Conservation (phyloP, 2,888 invertebrate genomes). For the Clistopyga incitator region DNA sequence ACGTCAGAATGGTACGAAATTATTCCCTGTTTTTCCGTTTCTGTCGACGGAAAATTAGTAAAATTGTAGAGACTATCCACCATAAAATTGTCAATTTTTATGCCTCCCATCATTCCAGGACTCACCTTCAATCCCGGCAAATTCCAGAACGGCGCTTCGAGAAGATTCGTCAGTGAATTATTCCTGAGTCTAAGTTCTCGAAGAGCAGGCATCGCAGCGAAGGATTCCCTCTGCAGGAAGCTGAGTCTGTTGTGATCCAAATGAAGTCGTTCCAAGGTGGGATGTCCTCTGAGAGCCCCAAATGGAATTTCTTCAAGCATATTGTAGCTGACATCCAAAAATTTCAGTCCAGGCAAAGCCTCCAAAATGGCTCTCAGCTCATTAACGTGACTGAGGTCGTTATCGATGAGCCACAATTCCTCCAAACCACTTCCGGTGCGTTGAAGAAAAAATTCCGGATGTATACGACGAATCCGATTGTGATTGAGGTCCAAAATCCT, state of each 20-base stretch:
- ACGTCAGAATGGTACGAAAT: no score
- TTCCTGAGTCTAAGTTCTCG: slow-evolving; percentile 93
- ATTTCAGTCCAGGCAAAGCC: slow-evolving; percentile 90
- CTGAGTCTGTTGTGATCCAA: slow-evolving; percentile 92
- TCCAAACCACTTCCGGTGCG: slow-evolving; percentile 91
- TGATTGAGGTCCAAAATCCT: slow-evolving; percentile 91
- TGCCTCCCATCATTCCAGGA: neutral
- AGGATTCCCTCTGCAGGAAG: slow-evolving; percentile 91
- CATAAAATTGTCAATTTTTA: neutral
- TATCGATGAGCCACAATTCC: slow-evolving; percentile 91
- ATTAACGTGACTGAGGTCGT: slow-evolving; percentile 90
- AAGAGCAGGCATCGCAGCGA: slow-evolving; percentile 93
- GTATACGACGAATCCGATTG: slow-evolving; percentile 91
- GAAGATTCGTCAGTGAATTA: slow-evolving; percentile 91
- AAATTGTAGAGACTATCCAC: no score
- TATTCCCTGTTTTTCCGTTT: no score
- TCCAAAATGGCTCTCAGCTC: slow-evolving; percentile 91
- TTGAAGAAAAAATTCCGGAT: slow-evolving; percentile 93
- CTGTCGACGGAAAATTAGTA: no score
- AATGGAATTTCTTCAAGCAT: slow-evolving; percentile 91
- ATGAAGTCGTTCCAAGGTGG: slow-evolving; percentile 92
- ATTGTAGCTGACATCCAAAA: slow-evolving; percentile 92
- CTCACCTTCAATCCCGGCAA: slow-evolving; percentile 90
- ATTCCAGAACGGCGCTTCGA: slow-evolving; percentile 93
- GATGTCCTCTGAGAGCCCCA: slow-evolving; percentile 92